Conservation (phyloP, 2,888 invertebrate species). For the Agrochola lota region DNA sequence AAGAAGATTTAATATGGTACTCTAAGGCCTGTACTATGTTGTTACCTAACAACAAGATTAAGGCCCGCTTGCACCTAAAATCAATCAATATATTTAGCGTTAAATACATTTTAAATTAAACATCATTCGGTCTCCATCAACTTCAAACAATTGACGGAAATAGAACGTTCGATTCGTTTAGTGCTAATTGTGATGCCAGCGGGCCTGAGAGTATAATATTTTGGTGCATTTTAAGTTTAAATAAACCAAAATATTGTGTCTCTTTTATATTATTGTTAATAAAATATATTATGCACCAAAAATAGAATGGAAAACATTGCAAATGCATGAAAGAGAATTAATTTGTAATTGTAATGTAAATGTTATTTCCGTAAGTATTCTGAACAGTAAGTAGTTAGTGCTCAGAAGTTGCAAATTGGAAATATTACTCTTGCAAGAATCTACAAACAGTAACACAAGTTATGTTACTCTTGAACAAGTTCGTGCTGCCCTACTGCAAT, state of each 20-base stretch:
- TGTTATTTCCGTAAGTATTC: slow-evolving; percentile 89
- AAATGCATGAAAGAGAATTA: no score
- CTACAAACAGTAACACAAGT: slow-evolving; percentile 84
- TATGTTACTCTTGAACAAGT: slow-evolving; percentile 83
- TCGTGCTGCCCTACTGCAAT: slow-evolving; percentile 73
- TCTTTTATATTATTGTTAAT: no score
- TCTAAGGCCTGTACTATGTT: neutral
- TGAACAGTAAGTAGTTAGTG: slow-evolving; percentile 85
- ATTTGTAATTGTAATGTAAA: neutral
- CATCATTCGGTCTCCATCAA: neutral
- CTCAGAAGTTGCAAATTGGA: slow-evolving; percentile 89
- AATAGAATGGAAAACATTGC: no score
- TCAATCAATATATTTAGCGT: neutral
- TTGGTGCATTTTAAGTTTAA: no score
- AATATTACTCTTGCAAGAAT: slow-evolving; percentile 86
- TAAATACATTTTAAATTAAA: neutral
- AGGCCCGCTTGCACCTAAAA: neutral
- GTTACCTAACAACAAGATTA: neutral
- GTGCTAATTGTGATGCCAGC: neutral
- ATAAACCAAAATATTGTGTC: no score
- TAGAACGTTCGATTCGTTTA: neutral
- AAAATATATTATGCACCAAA: no score
- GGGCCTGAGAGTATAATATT: no score
- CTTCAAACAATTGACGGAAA: neutral
- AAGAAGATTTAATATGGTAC: neutral